Percentiles rank a stretch among this genome's conserved stretches.
These are phyloP conservation scores for Zaprionus davidi DNA, from an alignment of 1,140 invertebrate species.

Conservation along the genomic window DNA sequence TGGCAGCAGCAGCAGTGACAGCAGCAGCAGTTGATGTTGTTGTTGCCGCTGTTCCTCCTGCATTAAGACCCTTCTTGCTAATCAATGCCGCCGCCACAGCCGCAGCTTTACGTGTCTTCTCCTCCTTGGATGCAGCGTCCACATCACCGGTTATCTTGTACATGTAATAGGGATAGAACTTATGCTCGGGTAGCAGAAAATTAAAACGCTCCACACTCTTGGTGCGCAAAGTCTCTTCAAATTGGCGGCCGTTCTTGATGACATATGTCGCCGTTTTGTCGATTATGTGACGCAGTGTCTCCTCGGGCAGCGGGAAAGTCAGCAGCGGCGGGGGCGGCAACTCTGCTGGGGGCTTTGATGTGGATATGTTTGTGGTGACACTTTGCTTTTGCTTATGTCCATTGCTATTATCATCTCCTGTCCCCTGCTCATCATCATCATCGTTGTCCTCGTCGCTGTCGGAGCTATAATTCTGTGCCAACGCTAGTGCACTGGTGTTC, in stretches of 20 bases:
- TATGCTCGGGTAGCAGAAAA: slow-evolving; percentile 90
- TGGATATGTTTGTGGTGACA: not conserved
- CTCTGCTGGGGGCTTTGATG: not conserved
- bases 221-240: slow-evolving; percentile 93
- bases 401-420: slow-evolving; percentile 40
- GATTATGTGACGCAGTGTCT: slow-evolving; percentile 93
- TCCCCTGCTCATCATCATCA: slow-evolving; percentile 77
- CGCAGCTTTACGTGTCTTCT: slow-evolving; percentile 68
- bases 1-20: not conserved
- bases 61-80: slow-evolving; percentile 72
- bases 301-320: slow-evolving; percentile 88
- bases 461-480: slow-evolving; percentile 87
- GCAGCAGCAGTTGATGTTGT: not conserved
- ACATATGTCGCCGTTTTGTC: slow-evolving; percentile 98
- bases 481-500: slow-evolving; percentile 85
- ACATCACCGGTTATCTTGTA: slow-evolving; percentile 85
- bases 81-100: slow-evolving; percentile 71
- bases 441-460: slow-evolving; percentile 84
- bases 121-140: slow-evolving; percentile 79
- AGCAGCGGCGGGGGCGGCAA: slow-evolving; percentile 66
- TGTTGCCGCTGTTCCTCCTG: slow-evolving; percentile 34
- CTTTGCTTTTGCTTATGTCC: not conserved
- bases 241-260: slow-evolving; percentile 95
- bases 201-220: slow-evolving; percentile 94
- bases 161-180: slow-evolving; percentile 91